Conservation (phyloP, 2,113 vertebrate species). For the Marcusenius ussheri region DNA sequence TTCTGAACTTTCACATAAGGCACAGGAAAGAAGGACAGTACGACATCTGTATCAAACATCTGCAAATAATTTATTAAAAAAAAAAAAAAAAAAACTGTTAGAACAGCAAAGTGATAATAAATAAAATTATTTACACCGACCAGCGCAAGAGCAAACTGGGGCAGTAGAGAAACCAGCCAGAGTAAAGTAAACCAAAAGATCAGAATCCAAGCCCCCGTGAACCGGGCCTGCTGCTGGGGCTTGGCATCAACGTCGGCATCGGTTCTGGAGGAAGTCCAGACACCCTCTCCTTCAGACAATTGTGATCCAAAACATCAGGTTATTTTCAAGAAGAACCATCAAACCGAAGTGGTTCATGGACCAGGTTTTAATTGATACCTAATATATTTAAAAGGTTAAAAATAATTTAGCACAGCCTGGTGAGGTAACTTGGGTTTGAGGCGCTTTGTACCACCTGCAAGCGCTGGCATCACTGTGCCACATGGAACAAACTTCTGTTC, state of each 20-base stretch:
- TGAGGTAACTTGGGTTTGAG: neutral
- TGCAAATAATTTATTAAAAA: conserved; percentile 32
- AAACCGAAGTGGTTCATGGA: neutral
- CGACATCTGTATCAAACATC: conserved; percentile 10
- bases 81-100: conserved; percentile 30
- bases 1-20: neutral
- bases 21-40: conserved; percentile 10
- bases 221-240: neutral
- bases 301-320: neutral
- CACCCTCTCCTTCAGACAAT: neutral
- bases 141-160: neutral
- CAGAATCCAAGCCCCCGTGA: neutral
- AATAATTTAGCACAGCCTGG: neutral
- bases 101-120: conserved; percentile 24
- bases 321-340: neutral
- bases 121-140: conserved; percentile 19
- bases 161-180: neutral
- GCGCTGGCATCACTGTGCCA: neutral
- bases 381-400: neutral
- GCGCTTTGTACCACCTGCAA: neutral
- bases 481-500: neutral
- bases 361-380: neutral
- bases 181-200: neutral
- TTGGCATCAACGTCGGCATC: neutral
- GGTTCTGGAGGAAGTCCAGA: neutral